A percentile compares a stretch with the other conserved stretches of the same genome.
phyloP scores from a whole-genome alignment of 37 sponge, comb jelly and placozoan species.

The Eunapius fragilis region DNA sequence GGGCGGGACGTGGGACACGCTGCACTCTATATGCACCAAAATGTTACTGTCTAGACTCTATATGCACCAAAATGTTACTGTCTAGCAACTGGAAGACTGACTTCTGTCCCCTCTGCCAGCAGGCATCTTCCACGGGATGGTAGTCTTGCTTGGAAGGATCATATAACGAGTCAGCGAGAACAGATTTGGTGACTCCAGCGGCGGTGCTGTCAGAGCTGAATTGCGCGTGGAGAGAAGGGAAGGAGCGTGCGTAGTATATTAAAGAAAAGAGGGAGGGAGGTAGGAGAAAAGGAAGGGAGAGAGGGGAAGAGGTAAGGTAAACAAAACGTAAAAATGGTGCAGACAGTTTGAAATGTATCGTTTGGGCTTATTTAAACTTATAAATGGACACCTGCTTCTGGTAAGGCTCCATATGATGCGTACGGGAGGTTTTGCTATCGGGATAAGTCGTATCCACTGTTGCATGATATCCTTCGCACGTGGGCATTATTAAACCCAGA shows the following conservation, averaged over 20 bases:
- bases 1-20: no score
- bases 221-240: constrained; percentile 13
- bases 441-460: background rate
- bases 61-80: background rate
- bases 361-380: background rate
- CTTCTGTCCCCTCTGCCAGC: constrained; percentile 62
- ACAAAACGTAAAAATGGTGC: background rate
- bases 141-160: constrained; percentile 54
- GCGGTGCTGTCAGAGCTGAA: background rate
- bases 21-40: no score
- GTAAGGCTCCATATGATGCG: background rate
- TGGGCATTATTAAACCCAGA: background rate
- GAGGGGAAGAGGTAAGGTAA: background rate
- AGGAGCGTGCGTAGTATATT: no score
- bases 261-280: background rate
- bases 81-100: constrained; percentile 6
- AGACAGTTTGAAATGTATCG: no score
- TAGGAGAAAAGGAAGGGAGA: constrained; percentile 1
- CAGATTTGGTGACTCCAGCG: background rate
- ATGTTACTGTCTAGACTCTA: no score
- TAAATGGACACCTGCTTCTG: background rate
- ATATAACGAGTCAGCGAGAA: constrained; percentile 7
- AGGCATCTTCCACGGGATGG: constrained; percentile 72
- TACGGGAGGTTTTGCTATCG: background rate
- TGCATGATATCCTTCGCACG: background rate